These are phyloP conservation scores for Gallinago undulata DNA, from an alignment of 2,113 vertebrate genomes.

Conservation along the genomic window DNA sequence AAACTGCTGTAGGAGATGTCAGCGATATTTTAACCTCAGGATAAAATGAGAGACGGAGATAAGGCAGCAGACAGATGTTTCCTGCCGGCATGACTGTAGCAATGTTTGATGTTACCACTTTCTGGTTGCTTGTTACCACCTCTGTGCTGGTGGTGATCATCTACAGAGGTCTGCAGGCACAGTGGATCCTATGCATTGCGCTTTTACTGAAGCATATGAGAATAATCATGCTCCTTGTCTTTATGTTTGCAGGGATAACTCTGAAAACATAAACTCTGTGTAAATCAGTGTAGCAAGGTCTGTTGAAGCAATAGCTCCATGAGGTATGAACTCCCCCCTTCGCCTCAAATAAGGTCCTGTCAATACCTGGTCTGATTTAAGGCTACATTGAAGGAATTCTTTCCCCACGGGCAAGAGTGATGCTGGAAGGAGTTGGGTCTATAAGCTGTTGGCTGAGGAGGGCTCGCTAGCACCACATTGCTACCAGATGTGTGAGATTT, in stretches of 20 bases:
- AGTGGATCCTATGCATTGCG: neutral
- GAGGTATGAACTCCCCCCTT: conserved; percentile 3
- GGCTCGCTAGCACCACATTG: conserved; percentile 11
- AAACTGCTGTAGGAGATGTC: neutral
- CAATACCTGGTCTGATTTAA: conserved; percentile 59
- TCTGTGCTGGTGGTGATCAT: neutral
- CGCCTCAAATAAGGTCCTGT: conserved; percentile 23
- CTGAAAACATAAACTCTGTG: conserved; percentile 8
- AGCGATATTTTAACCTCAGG: neutral
- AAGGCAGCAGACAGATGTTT: conserved; percentile 12
- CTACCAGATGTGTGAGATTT: conserved; percentile 52
- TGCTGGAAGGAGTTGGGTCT: neutral
- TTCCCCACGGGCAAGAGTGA: neutral
- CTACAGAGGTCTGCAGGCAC: neutral
- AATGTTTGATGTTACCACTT: neutral
- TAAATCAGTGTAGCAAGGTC: conserved; percentile 36
- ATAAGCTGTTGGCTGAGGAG: conserved; percentile 13
- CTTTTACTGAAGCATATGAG: conserved; percentile 2
- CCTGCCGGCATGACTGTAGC: neutral
- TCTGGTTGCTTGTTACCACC: conserved; percentile 28
- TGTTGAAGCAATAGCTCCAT: conserved; percentile 27
- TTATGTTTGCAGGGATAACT: conserved; percentile 13
- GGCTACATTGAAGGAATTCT: neutral
- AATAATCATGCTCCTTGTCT: conserved; percentile 26
- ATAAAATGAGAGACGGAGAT: neutral